phyloP scores from a whole-genome alignment of 2,113 vertebrate genomes.

The Trogon surrucura region DNA sequence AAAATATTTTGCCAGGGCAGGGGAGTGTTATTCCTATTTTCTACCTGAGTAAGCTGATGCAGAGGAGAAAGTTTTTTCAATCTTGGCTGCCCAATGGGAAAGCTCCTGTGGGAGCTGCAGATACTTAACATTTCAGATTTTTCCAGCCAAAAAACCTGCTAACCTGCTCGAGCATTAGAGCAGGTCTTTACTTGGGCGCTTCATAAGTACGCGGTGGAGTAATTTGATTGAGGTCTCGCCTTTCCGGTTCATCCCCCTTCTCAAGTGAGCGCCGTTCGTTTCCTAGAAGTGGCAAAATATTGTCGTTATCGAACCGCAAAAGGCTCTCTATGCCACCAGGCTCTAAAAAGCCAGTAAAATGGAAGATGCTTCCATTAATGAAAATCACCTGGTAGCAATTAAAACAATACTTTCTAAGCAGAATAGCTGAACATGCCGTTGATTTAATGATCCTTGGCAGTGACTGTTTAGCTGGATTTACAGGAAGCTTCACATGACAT shows the following conservation, averaged over 20 bases:
- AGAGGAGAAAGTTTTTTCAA: neutral
- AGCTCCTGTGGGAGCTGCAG: neutral
- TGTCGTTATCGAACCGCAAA: neutral
- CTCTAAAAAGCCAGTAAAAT: conserved; percentile 3
- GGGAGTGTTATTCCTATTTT: neutral
- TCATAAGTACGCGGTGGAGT: neutral
- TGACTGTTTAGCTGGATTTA: conserved; percentile 69
- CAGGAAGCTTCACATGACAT: conserved; percentile 73
- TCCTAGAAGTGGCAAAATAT: neutral
- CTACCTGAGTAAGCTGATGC: neutral
- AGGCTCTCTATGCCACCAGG: neutral
- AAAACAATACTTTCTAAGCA: conserved; percentile 64
- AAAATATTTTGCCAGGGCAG: neutral
- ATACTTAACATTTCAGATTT: neutral
- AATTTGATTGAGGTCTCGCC: neutral
- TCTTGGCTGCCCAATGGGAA: neutral
- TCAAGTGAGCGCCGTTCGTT: neutral
- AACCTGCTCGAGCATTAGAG: neutral
- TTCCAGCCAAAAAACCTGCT: neutral
- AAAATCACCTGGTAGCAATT: conserved; percentile 71
- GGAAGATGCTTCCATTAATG: conserved; percentile 42
- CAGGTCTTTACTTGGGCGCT: neutral
- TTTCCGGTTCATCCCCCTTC: neutral
- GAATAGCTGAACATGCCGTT: conserved; percentile 50
- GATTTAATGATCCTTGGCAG: conserved; percentile 72